Evolutionary conservation across 2,113 vertebrate genomes (phyloP).

Genomic region (Aepyceros melampus): DNA sequence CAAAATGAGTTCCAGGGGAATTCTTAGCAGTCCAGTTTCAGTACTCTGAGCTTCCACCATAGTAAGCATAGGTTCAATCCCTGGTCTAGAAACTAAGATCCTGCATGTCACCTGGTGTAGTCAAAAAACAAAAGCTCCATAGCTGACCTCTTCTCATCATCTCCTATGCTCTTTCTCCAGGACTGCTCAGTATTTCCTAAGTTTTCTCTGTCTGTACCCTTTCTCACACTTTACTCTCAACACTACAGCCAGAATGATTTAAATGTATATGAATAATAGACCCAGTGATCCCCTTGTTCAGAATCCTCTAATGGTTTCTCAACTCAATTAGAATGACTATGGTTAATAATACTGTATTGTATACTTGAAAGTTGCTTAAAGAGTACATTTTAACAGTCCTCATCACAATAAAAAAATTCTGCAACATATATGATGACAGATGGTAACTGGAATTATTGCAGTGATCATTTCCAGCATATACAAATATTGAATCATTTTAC

Average conservation of each 20-base stretch:
- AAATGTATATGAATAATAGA: neutral
- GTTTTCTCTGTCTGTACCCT: neutral
- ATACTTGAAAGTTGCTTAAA: neutral
- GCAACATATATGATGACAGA: neutral
- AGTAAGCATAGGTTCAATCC: rapidly evolving
- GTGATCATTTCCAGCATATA: neutral
- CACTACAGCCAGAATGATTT: neutral
- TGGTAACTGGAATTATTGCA: neutral
- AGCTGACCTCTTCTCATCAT: neutral
- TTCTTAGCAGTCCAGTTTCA: neutral
- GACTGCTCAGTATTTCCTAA: neutral
- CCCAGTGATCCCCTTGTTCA: neutral
- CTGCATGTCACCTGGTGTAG: neutral
- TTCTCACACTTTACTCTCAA: neutral
- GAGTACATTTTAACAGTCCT: neutral
- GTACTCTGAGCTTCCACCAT: neutral
- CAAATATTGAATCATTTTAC: neutral
- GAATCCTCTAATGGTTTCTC: neutral
- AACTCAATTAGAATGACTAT: neutral
- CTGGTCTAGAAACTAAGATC: neutral
- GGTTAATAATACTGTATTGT: neutral
- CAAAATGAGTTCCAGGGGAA: neutral
- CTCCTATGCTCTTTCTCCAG: neutral
- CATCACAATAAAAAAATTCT: neutral
- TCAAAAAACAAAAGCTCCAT: neutral